Conservation (phyloP, 2,113 vertebrate species). For the Cygnus atratus region DNA sequence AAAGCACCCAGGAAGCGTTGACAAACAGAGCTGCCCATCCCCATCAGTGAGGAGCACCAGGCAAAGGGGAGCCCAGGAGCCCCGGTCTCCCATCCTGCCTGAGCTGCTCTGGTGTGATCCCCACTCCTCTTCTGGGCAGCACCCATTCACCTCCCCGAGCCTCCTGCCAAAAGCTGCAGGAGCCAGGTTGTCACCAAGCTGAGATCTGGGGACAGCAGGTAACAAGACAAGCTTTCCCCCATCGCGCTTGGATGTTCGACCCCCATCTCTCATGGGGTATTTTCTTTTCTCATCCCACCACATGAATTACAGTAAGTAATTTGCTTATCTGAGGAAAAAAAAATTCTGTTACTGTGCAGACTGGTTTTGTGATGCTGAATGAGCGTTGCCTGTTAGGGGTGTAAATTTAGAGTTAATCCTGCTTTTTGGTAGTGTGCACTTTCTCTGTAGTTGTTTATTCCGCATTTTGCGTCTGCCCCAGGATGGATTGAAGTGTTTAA, state of each 20-base stretch:
- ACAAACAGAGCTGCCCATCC: neutral
- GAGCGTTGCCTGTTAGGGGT: neutral
- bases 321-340: constrained; percentile 11
- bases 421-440: neutral
- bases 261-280: neutral
- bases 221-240: accelerated
- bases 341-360: neutral
- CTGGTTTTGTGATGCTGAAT: constrained; percentile 3
- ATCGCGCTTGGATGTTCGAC: accelerated
- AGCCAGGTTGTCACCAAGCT: neutral
- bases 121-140: neutral
- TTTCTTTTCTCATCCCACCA: neutral
- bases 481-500: constrained; percentile 50
- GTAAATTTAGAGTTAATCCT: neutral
- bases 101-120: neutral
- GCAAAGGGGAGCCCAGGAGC: neutral
- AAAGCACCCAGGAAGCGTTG: neutral
- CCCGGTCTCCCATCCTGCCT: neutral
- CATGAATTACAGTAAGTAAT: neutral
- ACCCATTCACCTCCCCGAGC: neutral
- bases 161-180: neutral
- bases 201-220: neutral
- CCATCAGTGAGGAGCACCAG: neutral
- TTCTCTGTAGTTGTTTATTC: constrained; percentile 39
- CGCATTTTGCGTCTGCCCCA: neutral